Percentiles rank a stretch among this genome's conserved stretches.
Evolutionary conservation across 1,140 invertebrate genomes (phyloP).

Genomic region (Euglossa dilemma): DNA sequence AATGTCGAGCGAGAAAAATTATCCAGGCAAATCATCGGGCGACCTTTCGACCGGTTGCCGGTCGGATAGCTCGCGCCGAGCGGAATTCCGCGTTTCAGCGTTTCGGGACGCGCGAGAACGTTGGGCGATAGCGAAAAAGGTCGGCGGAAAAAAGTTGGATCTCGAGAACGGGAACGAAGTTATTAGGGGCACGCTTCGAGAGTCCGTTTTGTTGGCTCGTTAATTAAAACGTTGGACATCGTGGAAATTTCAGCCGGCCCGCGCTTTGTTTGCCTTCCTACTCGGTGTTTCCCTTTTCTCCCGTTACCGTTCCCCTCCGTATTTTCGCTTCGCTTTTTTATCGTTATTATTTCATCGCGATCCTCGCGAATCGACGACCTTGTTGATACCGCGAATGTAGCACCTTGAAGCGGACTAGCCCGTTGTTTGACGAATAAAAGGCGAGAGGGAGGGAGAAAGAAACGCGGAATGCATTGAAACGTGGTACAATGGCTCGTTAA

Average conservation of each 20-base stretch:
- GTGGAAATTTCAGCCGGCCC: neutral
- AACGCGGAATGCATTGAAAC: slow-evolving; percentile 2
- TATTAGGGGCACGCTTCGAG: neutral
- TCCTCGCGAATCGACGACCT: neutral
- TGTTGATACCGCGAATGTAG: neutral
- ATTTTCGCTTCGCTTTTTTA: neutral
- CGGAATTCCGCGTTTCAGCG: too few species aligned
- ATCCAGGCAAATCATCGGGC: slow-evolving; percentile 9
- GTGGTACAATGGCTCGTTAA: slow-evolving; percentile 38
- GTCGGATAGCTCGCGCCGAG: neutral
- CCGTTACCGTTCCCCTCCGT: too few species aligned
- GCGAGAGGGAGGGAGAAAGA: neutral
- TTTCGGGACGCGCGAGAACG: too few species aligned
- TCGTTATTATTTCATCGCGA: neutral
- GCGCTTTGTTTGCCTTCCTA: neutral
- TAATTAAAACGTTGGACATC: neutral
- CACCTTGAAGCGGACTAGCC: neutral
- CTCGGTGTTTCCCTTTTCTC: neutral
- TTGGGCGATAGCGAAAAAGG: neutral
- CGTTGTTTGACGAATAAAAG: neutral
- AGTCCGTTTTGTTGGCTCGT: neutral
- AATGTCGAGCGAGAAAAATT: slow-evolving; percentile 21
- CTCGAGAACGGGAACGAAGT: neutral
- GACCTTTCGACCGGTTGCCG: neutral
- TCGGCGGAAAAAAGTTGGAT: neutral